These are phyloP conservation scores for Ceratina calcarata DNA, from an alignment of 1,140 invertebrate genomes.

Conservation along the genomic window DNA sequence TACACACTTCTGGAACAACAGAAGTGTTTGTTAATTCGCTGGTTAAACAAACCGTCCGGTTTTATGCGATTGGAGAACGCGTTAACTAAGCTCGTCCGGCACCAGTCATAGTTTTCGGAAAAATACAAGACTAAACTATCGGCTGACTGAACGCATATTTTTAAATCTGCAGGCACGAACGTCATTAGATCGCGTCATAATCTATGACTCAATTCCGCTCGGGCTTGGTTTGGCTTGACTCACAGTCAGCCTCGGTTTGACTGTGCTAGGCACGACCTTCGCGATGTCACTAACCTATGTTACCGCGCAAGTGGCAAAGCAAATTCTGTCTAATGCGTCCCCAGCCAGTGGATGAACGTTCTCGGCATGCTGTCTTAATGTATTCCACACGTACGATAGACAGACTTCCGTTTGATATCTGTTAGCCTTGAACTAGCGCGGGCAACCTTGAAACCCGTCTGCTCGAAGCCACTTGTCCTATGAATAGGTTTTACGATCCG, in stretches of 20 bases:
- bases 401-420: conserved; percentile 66
- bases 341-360: conserved; percentile 18
- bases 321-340: conserved; percentile 32
- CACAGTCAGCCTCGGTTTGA: background rate
- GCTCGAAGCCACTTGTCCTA: background rate
- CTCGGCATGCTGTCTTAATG: conserved; percentile 45
- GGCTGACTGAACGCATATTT: conserved; percentile 34
- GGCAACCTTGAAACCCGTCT: conserved; percentile 26
- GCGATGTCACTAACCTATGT: conserved; percentile 72
- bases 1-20: background rate
- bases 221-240: background rate
- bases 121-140: background rate
- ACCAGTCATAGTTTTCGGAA: background rate
- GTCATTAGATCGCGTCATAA: conserved; percentile 39
- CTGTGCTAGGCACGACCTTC: conserved; percentile 52
- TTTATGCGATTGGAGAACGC: background rate
- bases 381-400: conserved; percentile 68
- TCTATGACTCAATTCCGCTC: conserved; percentile 37
- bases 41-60: background rate
- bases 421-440: conserved; percentile 70
- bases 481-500: conserved; percentile 11
- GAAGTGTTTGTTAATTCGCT: conserved; percentile 6
- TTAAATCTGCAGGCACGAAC: conserved; percentile 31
- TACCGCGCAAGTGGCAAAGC: conserved; percentile 52
- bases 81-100: background rate